These are phyloP conservation scores for Spongia lamella DNA, from an alignment of 37 sponge, comb jelly and placozoan genomes.

Conservation along the genomic window DNA sequence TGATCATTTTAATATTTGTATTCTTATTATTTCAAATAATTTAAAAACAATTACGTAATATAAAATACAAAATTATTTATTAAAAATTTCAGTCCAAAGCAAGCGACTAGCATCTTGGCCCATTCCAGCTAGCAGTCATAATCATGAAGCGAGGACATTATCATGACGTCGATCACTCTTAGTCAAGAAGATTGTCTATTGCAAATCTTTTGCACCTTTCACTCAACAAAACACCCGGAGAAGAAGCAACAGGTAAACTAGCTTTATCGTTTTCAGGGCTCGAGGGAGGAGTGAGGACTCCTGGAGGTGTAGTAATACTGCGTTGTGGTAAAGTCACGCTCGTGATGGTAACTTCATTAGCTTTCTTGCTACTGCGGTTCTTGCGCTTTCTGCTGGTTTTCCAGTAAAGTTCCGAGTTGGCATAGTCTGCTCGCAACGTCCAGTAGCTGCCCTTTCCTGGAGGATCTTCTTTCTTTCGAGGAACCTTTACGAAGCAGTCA, in stretches of 20 bases:
- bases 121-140: background rate
- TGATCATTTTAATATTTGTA: too few species aligned
- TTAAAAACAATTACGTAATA: too few species aligned
- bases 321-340: background rate
- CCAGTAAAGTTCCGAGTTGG: slow-evolving; percentile 56
- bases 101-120: background rate
- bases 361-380: slow-evolving; percentile 34
- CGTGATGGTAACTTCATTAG: background rate
- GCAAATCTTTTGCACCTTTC: slow-evolving; percentile 73
- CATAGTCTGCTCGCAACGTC: slow-evolving; percentile 77
- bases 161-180: background rate
- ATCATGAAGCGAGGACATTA: background rate
- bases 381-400: slow-evolving; percentile 54
- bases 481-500: slow-evolving; percentile 86
- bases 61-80: too few species aligned
- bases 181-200: slow-evolving; percentile 38
- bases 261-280: slow-evolving; percentile 62
- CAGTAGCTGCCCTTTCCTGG: slow-evolving; percentile 94
- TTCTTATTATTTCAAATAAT: too few species aligned
- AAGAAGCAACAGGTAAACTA: background rate
- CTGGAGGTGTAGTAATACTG: background rate
- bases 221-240: slow-evolving; percentile 32
- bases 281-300: slow-evolving; percentile 76
- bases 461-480: slow-evolving; percentile 80
- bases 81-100: background rate